Base-by-base conservation (phyloP, 2,888 invertebrate genomes). In the Parnassius smintheus region DNA sequence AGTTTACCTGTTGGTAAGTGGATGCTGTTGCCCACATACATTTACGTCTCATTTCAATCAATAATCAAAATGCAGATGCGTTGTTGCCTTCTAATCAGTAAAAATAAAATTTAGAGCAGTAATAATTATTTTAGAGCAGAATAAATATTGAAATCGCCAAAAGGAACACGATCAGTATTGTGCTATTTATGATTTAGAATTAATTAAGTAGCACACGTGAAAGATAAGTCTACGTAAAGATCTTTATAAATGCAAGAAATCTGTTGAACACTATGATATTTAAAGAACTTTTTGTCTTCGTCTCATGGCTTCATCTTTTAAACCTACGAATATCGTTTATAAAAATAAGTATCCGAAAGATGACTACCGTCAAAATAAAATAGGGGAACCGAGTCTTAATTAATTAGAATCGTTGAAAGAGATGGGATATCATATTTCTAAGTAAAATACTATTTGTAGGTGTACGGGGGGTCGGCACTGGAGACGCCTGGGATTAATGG, bases 331-430 rank as follows among this genome's bases (percentile, higher is more conserved):
- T 50, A 18, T 72, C 72, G 69, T 72, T 71, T 71, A 62, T 67
- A 72, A 73, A 67, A 70, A 72, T 72, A 73, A 77, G 74, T 73
- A 76, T 76, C 77, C 74, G 75, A 84, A 73, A 83, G 84, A 86
- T 84, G 77, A 81, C 83, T 82, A 82, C 85, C 80, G 81, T 81
- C 81, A 76, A 64, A 64, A 59, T 46, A 41, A 60, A 70, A 66
- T 62, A 59, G 71, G 68, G 66, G 62, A 62, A 69, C 57, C 64
- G 64, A 52, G 56, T 60, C 53, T 77, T 84, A 83, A 87, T 88
- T 88, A 84, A 88, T 88, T 87, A 77, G 73, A 86, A 86, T 83
- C 79, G 76, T 82, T 79, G 76, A 75, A 74, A 74, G 74, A 78
- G 78, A 85, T 81, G 80, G 81, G 80, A 81, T 74, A 81, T 82